Conservation (phyloP, 1,140 invertebrate species). For the Brachionus calyciflorus region DNA sequence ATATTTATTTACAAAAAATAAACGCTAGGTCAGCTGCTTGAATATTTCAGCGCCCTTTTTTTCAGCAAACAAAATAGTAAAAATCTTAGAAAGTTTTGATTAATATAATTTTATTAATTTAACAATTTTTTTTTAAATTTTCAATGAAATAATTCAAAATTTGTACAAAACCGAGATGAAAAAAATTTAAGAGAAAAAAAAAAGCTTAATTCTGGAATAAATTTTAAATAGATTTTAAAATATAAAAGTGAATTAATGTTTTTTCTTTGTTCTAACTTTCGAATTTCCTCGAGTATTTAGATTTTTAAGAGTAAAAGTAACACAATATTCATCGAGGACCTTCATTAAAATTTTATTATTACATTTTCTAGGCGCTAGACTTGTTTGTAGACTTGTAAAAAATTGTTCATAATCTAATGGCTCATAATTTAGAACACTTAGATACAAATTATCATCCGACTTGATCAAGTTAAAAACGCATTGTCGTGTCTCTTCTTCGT, state of each 20-base stretch:
- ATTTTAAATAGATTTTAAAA: neutral
- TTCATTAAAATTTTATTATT: slow-evolving; percentile 41
- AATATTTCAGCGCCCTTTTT: too few species aligned
- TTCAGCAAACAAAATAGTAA: too few species aligned
- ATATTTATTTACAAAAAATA: too few species aligned
- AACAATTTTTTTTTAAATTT: too few species aligned
- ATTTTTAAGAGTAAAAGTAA: slow-evolving; percentile 45
- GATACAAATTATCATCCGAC: slow-evolving; percentile 30
- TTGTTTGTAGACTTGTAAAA: neutral
- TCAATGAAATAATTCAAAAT: too few species aligned
- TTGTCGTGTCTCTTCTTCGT: slow-evolving; percentile 12
- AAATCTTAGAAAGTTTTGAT: too few species aligned
- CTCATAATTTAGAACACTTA: slow-evolving; percentile 36
- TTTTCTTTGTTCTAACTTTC: slow-evolving; percentile 16
- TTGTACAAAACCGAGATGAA: too few species aligned
- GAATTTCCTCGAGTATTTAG: slow-evolving; percentile 30
- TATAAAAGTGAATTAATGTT: slow-evolving; percentile 13
- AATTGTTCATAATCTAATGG: slow-evolving; percentile 36
- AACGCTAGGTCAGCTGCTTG: too few species aligned
- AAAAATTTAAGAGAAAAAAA: too few species aligned
- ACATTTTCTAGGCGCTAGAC: neutral
- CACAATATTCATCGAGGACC: slow-evolving; percentile 39
- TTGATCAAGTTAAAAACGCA: neutral
- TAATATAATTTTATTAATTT: too few species aligned
- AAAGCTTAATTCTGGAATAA: too few species aligned